Conservation (phyloP, 2,888 invertebrate species). For the Hypsopygia costalis region DNA sequence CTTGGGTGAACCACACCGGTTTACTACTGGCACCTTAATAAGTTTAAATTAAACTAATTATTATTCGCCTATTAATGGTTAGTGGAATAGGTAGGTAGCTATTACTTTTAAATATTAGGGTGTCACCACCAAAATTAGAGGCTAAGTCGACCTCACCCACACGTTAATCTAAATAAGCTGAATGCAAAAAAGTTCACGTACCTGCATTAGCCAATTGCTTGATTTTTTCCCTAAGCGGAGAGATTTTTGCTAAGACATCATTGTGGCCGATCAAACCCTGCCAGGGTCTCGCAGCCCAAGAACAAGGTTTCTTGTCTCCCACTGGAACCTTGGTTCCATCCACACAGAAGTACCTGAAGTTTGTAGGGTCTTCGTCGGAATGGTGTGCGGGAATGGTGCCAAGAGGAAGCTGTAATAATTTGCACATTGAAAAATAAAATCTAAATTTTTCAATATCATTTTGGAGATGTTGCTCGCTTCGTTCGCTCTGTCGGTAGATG, state of each 20-base stretch:
- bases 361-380: conserved; percentile 82
- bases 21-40: conserved; percentile 43
- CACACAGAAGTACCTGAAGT: conserved; percentile 89
- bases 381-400: conserved; percentile 78
- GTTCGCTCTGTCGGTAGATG: no score
- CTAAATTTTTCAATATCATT: no score
- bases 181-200: conserved; percentile 25
- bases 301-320: conserved; percentile 81
- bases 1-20: conserved; percentile 62
- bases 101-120: no score
- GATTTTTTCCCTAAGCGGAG: conserved; percentile 77
- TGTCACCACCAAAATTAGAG: no score
- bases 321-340: conserved; percentile 87
- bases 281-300: conserved; percentile 94
- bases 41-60: no score
- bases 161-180: no score
- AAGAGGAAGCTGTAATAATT: conserved; percentile 76
- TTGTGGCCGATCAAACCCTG: conserved; percentile 87
- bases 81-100: no score
- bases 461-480: no score
- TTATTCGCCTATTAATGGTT: no score
- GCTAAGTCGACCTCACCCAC: no score
- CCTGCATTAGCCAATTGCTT: conserved; percentile 74
- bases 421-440: no score
- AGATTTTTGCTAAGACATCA: conserved; percentile 74